Percentiles rank a stretch among this genome's conserved stretches.
Evolutionary conservation across 2,888 invertebrate genomes (phyloP).

Genomic region (Xylocampa areola): DNA sequence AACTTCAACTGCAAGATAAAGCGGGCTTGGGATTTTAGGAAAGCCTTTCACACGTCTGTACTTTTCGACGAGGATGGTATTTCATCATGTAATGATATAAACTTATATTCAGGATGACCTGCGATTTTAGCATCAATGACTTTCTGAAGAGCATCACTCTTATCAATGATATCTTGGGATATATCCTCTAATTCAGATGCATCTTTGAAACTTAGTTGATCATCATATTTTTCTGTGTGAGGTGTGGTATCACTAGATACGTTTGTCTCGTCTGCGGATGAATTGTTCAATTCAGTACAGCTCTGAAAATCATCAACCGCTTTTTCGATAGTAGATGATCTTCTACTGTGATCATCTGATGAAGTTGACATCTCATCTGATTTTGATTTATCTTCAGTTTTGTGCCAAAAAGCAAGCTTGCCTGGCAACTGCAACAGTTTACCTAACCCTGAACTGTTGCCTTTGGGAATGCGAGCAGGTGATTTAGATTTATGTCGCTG

Average conservation of each 20-base stretch:
- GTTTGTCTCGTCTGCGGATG: slow-evolving; percentile 30
- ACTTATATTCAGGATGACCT: slow-evolving; percentile 84
- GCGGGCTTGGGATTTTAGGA: slow-evolving; percentile 65
- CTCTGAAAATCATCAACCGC: slow-evolving; percentile 74
- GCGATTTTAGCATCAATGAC: slow-evolving; percentile 83
- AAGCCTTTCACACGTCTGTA: slow-evolving; percentile 81
- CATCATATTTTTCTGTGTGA: slow-evolving; percentile 54
- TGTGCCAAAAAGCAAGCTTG: slow-evolving; percentile 90
- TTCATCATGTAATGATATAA: slow-evolving; percentile 78
- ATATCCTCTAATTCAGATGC: slow-evolving; percentile 69
- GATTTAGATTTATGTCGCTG: slow-evolving; percentile 80
- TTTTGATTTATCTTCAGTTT: slow-evolving; percentile 78
- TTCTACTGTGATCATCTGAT: slow-evolving; percentile 74
- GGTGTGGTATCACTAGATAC: slow-evolving; percentile 35
- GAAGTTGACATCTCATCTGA: slow-evolving; percentile 72
- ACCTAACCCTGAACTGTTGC: slow-evolving; percentile 75
- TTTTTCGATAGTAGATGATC: slow-evolving; percentile 75
- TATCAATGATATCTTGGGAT: slow-evolving; percentile 77
- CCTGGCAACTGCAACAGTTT: slow-evolving; percentile 88
- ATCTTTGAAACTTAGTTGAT: slow-evolving; percentile 69
- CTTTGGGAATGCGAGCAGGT: slow-evolving; percentile 72
- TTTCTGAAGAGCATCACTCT: slow-evolving; percentile 82
- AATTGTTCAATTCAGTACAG: slow-evolving; percentile 66
- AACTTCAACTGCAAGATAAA: slow-evolving; percentile 66
- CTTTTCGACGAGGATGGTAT: slow-evolving; percentile 79